A percentile compares a stretch with the other conserved stretches of the same genome.
Evolutionary conservation across 2,797 vertebrate genomes (phyloP).

Genomic region (Heterohyrax brucei): DNA sequence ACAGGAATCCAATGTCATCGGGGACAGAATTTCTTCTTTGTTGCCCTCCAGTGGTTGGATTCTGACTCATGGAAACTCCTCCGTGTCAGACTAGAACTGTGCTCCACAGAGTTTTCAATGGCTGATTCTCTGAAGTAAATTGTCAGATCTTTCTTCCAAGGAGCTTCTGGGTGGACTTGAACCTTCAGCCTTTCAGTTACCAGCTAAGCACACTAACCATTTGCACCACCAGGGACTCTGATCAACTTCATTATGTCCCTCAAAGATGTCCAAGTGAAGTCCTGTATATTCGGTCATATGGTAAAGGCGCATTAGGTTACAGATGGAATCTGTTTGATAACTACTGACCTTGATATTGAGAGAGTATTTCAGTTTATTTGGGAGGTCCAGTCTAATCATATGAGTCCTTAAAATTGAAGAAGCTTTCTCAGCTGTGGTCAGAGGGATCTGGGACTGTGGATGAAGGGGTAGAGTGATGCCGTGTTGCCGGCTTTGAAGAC

Average conservation of each 20-base stretch:
- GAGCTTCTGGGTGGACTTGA: neutral
- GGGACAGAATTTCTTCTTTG: neutral
- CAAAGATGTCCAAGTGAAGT: neutral
- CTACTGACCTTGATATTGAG: neutral
- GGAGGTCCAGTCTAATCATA: neutral
- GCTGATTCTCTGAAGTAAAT: neutral
- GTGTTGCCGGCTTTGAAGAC: neutral
- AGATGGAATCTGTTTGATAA: neutral
- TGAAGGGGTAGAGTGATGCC: neutral
- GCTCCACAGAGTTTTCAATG: neutral
- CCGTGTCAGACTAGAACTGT: neutral
- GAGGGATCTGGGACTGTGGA: accelerated
- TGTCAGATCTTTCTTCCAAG: neutral
- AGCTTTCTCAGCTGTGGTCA: neutral
- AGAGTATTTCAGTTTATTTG: neutral
- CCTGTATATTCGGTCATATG: neutral
- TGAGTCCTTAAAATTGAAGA: neutral
- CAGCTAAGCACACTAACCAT: neutral
- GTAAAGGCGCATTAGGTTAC: neutral
- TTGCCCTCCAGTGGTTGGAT: neutral
- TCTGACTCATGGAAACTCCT: neutral
- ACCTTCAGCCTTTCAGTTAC: neutral
- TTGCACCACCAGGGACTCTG: neutral
- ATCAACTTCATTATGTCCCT: neutral
- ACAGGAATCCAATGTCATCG: neutral